These are phyloP conservation scores for Alectura lathami DNA, from an alignment of 2,113 vertebrate genomes.

Conservation along the genomic window DNA sequence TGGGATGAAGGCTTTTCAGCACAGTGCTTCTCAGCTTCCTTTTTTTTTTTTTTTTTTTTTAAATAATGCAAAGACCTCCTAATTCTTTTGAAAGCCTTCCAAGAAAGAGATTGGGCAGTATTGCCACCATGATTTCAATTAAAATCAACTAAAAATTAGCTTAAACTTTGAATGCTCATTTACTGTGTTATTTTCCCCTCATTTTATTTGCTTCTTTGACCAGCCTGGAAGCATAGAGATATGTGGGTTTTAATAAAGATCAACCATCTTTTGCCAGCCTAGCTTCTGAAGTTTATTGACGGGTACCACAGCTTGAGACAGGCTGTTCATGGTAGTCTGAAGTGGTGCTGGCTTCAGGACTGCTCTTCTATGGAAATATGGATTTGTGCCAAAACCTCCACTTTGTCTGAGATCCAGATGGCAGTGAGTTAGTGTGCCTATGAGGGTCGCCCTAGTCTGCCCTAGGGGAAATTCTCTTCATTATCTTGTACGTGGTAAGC, in stretches of 20 bases:
- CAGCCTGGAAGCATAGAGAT: background rate
- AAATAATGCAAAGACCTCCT: background rate
- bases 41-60: background rate
- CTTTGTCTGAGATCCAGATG: background rate
- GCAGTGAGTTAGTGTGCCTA: fast-evolving
- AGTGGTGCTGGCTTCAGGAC: background rate
- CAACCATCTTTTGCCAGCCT: background rate
- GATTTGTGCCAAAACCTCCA: background rate
- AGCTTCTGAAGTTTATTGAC: background rate
- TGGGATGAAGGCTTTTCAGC: background rate
- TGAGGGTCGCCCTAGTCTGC: background rate
- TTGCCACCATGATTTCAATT: background rate
- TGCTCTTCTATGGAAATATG: background rate
- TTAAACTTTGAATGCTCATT: background rate
- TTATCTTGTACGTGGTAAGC: background rate
- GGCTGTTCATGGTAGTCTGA: background rate
- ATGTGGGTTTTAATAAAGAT: background rate
- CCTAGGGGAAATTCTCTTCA: background rate
- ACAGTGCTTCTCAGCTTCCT: background rate
- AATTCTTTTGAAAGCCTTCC: slow-evolving; percentile 6
- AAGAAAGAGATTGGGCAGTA: background rate
- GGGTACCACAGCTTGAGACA: background rate
- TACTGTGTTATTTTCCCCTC: background rate
- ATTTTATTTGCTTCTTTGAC: background rate
- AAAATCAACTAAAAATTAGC: background rate